phyloP scores from a whole-genome alignment of 2,888 invertebrate genomes.

The Margaritifera margaritifera region DNA sequence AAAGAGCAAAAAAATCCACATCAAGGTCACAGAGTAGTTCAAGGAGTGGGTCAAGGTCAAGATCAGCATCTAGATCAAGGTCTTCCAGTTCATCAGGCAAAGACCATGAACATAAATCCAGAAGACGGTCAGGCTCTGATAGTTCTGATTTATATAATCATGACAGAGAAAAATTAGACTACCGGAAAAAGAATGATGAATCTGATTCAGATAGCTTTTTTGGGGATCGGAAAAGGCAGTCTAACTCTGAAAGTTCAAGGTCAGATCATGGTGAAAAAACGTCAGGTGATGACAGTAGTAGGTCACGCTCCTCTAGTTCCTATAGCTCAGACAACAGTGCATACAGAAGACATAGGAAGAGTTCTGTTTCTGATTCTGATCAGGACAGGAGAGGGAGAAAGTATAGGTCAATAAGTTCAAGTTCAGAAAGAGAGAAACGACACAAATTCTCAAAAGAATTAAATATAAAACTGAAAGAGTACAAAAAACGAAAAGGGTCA shows the following conservation, averaged over 20 bases:
- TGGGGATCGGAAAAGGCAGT: too few relatives aligned
- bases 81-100: neutral
- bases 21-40: conserved; percentile 26
- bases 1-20: conserved; percentile 14
- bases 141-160: conserved; percentile 10
- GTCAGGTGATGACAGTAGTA: too few relatives aligned
- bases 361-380: too few relatives aligned
- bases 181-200: conserved; percentile 5
- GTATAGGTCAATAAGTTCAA: neutral
- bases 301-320: too few relatives aligned
- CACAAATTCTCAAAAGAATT: neutral
- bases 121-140: conserved; percentile 12
- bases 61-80: conserved; percentile 15
- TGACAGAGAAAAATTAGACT: conserved; percentile 7
- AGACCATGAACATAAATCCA: neutral
- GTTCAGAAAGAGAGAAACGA: neutral
- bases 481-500: neutral
- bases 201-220: too few relatives aligned
- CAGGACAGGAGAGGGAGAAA: too few relatives aligned
- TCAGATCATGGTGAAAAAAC: too few relatives aligned
- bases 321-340: too few relatives aligned
- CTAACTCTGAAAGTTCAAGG: too few relatives aligned
- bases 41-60: conserved; percentile 27
- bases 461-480: neutral
- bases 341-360: too few relatives aligned